These are phyloP conservation scores for Dinocampus coccinellae DNA, from an alignment of 2,888 invertebrate species.

Conservation along the genomic window DNA sequence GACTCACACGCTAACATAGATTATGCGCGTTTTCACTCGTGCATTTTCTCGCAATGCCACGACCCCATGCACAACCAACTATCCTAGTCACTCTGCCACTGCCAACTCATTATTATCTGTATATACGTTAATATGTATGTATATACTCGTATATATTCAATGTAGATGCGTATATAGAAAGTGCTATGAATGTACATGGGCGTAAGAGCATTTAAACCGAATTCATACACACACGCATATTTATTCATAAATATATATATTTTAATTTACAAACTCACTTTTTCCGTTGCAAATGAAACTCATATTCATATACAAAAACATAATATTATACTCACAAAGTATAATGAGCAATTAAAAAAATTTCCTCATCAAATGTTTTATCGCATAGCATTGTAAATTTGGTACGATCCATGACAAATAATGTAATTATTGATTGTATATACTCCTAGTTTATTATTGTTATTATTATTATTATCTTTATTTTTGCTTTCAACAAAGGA, in stretches of 20 bases:
- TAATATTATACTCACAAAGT: neutral
- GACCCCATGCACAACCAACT: neutral
- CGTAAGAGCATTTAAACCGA: neutral
- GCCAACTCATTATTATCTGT: neutral
- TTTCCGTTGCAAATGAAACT: neutral
- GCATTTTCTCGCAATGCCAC: slow-evolving; percentile 7
- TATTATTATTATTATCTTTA: neutral
- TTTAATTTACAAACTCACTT: neutral
- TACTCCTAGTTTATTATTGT: neutral
- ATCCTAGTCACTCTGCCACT: neutral
- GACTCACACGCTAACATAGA: slow-evolving; percentile 25
- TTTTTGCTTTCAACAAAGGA: neutral
- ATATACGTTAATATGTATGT: neutral
- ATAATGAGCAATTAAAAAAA: neutral
- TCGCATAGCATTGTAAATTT: neutral
- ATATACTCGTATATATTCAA: neutral
- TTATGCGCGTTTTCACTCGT: slow-evolving; percentile 20
- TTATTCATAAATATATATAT: too few relatives aligned
- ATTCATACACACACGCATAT: too few relatives aligned
- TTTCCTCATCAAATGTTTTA: neutral
- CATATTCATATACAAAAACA: neutral
- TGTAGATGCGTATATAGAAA: neutral
- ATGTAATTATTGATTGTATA: neutral
- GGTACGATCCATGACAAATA: neutral
- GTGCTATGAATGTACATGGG: neutral